Base-by-base conservation (phyloP, 2,888 invertebrate species). In the Leptothorax acervorum region DNA sequence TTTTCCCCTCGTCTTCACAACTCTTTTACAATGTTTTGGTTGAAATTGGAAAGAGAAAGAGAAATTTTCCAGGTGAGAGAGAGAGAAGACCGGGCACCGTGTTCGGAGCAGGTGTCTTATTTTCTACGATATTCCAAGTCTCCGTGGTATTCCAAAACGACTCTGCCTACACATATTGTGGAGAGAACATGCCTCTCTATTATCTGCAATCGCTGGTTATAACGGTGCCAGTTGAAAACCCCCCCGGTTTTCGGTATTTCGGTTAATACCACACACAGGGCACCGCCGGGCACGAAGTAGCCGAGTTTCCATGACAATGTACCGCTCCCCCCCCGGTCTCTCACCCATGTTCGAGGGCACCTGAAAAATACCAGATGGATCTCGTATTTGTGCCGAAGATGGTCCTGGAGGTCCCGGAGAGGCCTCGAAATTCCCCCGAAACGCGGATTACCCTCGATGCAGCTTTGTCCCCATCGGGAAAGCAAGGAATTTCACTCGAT, bases 221-320 rank as follows among this genome's bases (percentile, higher is more conserved):
- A 82, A 85, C 76, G 63, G 53, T 73, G 65, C 53, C 63, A 28
- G 68, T 55, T 48, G 71, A 51, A 57, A 63, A 62, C 31, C 74
- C 76, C 42, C 11, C 35, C 6, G 35, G 35, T 35, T 35, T 35
- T 35, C 35, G 35, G 81, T 85, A 85, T 89, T 85, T 84, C 74
- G 84, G 78, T 84, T 82, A 87, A 86, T 88, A 85, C 82, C 90
- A 65, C 84, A 82, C 62, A 87, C 75, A 87, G 85, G 82, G 84
- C 75, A 73, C 75, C 83, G 82, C 83, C 60, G 42, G 48, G 60
- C 35, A 53, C 70, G 63, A 60, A 65, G 55, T 81, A 73, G 48
- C 28, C 79, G 62, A 55, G 63, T 53, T 86, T 88, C 74, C 83
- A 78, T 85, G 83, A 90, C 91, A 85, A 89, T 85, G 87, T 89